Evolutionary conservation across 2,797 vertebrate species (phyloP).

Genomic region (Bucorvus abyssinicus): DNA sequence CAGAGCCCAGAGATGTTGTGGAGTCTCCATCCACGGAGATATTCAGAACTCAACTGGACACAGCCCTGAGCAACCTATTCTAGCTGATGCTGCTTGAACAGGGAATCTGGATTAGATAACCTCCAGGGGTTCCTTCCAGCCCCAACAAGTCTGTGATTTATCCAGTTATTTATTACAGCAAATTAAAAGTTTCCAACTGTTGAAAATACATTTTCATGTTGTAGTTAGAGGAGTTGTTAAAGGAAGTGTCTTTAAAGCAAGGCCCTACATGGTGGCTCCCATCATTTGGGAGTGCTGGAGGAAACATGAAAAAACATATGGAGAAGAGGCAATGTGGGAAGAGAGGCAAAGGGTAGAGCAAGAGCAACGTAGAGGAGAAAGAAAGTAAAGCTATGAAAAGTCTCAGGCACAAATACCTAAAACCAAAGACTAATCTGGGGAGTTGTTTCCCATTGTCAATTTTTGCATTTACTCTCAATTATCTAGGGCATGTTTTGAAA

Average conservation of each 20-base stretch:
- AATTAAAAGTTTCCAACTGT: neutral
- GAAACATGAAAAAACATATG: neutral
- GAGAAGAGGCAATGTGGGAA: neutral
- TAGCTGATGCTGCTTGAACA: neutral
- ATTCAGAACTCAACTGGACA: neutral
- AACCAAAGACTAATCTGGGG: neutral
- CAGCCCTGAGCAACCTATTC: neutral
- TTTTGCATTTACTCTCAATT: neutral
- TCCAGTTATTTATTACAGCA: neutral
- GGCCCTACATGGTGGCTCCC: neutral
- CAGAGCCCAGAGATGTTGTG: neutral
- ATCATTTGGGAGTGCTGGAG: neutral
- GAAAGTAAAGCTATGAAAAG: neutral
- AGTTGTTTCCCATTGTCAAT: neutral
- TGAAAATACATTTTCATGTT: neutral
- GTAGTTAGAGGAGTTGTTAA: neutral
- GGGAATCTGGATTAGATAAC: fast-evolving
- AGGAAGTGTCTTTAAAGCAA: neutral
- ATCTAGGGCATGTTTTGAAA: neutral
- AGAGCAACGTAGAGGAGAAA: neutral
- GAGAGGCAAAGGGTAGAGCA: neutral
- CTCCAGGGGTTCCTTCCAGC: neutral
- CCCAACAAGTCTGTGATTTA: neutral
- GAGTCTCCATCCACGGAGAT: neutral
- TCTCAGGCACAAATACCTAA: neutral